Base-by-base conservation (phyloP, 1,140 invertebrate genomes). In the Schmidtea mediterranea region DNA sequence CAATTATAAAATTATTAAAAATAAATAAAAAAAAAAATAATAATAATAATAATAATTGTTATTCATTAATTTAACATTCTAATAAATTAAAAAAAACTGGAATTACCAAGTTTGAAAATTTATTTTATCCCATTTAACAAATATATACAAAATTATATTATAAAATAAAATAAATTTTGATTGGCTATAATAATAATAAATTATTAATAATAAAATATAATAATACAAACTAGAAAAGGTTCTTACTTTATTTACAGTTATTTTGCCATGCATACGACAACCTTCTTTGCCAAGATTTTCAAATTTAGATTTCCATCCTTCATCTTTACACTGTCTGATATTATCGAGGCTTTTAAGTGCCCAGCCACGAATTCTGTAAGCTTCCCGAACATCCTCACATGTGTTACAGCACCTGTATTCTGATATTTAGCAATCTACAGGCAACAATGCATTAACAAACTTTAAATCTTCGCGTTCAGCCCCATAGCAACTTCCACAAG, bases 341-440 rank as follows among this genome's bases (percentile, higher is more conserved):
- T 73, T 74, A 50, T 76, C 70, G 13, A 76, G 65, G 57, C 80
- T 74, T 10, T 74, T 75, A 48, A 80, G 69, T 26, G 76, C 80
- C 89, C 89, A 95, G 51, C 77, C 77, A 64, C 75, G 79, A 52
- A 74, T 60, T 56, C 76, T 73, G 62, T 97, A 95, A 0, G 86
- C 86, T 64, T 83, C 77, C 64, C 77, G 76, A 0, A 97, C 82
- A 53, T 90, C 83, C 53, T 86, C 79, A 70, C 89, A 95, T 24
- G 84, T 87, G 63, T 92, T 90, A 63, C 89, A 95, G 62, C 89
- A 95, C 56, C 82, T 83, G 18, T 12, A 23, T 10, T 6, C 40
- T 19, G 40, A 6, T 3, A 12, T 6, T 23, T 41, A 3, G 10
- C 5, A 6, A 32, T 32, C 26, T 10, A 32, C 69, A 68, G 49